Evolutionary conservation across 2,113 vertebrate species (phyloP), one percentile per base, ranked within the genome.

Genomic region (Psophia crepitans): DNA sequence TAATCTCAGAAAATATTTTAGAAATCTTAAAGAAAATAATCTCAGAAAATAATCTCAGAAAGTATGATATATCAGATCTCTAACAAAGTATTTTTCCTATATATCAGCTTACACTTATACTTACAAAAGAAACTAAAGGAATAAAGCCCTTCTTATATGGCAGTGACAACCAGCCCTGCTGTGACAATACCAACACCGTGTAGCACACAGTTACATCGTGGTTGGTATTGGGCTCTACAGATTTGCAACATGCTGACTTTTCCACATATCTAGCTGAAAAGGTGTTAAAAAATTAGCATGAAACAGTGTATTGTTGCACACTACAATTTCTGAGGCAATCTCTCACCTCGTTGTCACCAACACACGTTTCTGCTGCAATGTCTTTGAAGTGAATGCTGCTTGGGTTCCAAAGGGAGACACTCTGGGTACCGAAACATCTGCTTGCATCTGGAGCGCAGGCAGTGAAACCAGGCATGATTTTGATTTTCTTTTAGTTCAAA

Each of bases 401-500:
- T 12, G 41, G 74, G 70, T 92, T 65, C 66, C 68, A 73, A 51
- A 75, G 56, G 21, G 74, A 90, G 49, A 70, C 66, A 74, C 69
- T 95, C 33, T 23, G 77, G 70, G 86, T 48, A 66, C 21, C 63
- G 68, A 69, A 93, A 94, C 85, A 93, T 93, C 93, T 95, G 84
- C 84, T 63, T 37, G 60, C 92, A 96, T 97, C 92, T 91, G 82
- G 78, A 93, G 32, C 2, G 14, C 91, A 95, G 93, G 88, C 90
- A 89, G 75, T 71, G 66, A 96, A 93, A 44, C 23, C 61, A 71
- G 60, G 66, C 79, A 93, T 22, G 65, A 74, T 75, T 87, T 43
- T 91, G 30, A 93, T 86, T 91, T 91, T 84, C 54, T 92, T 79
- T 75, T 18, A 84, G 85, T 95, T 94, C 89, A 97, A 94, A 96